Conservation (phyloP, 2,888 invertebrate genomes). For the Sphaeridia pumilis region DNA sequence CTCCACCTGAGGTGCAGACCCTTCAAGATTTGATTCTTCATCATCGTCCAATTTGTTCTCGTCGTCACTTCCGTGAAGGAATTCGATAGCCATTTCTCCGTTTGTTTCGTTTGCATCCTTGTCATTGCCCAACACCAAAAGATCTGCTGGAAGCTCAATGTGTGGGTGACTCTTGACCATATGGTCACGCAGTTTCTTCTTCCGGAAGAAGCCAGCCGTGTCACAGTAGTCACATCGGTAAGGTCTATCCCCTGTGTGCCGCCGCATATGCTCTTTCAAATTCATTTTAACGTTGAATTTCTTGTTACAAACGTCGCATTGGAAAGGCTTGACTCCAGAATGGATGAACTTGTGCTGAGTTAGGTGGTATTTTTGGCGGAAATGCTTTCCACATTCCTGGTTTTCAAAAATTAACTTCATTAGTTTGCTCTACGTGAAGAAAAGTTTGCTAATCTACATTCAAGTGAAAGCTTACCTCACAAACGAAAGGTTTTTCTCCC, state of each 20-base stretch:
- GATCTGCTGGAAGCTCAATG: slow-evolving; percentile 26
- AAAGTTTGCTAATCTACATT: background rate
- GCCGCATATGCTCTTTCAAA: slow-evolving; percentile 31
- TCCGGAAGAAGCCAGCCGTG: slow-evolving; percentile 29
- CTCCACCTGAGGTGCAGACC: too few relatives aligned
- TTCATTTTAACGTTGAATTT: slow-evolving; percentile 35
- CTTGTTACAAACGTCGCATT: slow-evolving; percentile 29
- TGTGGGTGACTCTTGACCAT: slow-evolving; percentile 28
- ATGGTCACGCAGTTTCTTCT: slow-evolving; percentile 32
- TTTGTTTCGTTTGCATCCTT: too few relatives aligned
- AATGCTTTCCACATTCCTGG: slow-evolving; percentile 26
- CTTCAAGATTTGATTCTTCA: too few relatives aligned
- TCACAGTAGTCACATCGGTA: slow-evolving; percentile 32
- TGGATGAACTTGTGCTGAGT: slow-evolving; percentile 33
- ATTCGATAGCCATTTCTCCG: too few relatives aligned
- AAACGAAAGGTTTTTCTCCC: slow-evolving; percentile 29
- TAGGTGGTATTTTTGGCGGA: slow-evolving; percentile 33
- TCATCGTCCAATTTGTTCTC: too few relatives aligned
- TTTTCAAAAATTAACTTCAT: slow-evolving; percentile 1
- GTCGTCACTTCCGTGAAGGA: too few relatives aligned
- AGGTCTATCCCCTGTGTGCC: slow-evolving; percentile 32
- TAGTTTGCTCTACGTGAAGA: background rate
- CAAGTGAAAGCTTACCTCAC: slow-evolving; percentile 17
- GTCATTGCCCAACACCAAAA: too few relatives aligned
- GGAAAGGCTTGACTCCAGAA: slow-evolving; percentile 30